Base-by-base conservation (phyloP, 2,113 vertebrate species). In the Chaenocephalus aceratus region DNA sequence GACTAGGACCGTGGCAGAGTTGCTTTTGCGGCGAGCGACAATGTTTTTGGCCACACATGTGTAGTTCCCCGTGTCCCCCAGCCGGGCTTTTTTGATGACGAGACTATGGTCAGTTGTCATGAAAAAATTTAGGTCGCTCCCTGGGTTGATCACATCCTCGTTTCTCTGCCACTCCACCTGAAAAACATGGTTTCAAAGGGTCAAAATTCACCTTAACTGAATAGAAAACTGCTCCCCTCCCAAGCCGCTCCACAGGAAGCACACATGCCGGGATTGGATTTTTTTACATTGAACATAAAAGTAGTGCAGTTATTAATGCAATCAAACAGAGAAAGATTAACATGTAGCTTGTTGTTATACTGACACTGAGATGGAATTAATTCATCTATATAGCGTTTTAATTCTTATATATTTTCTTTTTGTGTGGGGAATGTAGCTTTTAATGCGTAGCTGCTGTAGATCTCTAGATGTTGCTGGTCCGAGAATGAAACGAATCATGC, bases 41-140 rank as follows among this genome's bases (percentile, higher is more conserved):
- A 99, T 98, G 94, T 99, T 99, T 94, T 99, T 99, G 88, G 98
- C 98, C 91, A 99, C 96, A 0, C 98, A 99, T 56, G 98, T 99
- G 93, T 99, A 99, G 96, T 99, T 99, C 92, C 96, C 98, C 0
- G 98, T 98, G 95, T 99, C 98, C 0, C 97, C 97, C 88, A 99
- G 94, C 8, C 97, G 97, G 30, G 97, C 97, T 85, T 98, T 97
- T 73, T 95, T 96, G 93, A 99, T 96, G 94, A 99, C 95, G 72
- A 99, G 96, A 93, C 97, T 98, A 90, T 99, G 96, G 90, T 99
- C 98, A 1, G 95, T 88, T 0, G 97, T 97, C 93, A 99, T 95
- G 57, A 97, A 97, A 89, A 97, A 95, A 3, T 99, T 99, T 94
- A 97, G 94, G 56, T 99, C 98, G 77, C 95, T 89, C 14, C 83